Conservation (phyloP, 2,797 vertebrate genomes). For the Coendou prehensilis region DNA sequence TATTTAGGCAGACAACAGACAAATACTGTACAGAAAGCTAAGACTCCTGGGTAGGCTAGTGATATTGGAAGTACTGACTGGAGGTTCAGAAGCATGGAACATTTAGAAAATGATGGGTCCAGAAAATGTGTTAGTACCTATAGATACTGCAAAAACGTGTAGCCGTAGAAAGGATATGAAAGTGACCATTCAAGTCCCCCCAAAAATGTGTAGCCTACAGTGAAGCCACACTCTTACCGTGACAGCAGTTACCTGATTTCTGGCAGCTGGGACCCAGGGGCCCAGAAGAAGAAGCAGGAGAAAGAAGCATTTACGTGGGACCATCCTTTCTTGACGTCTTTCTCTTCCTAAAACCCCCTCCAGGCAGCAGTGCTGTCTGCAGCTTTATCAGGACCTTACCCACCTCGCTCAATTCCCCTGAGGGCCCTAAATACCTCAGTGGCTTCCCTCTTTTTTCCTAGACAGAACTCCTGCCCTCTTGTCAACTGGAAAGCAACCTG, state of each 20-base stretch:
- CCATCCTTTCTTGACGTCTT: background rate
- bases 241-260: background rate
- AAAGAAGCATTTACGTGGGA: background rate
- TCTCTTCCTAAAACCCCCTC: background rate
- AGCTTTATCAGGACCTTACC: background rate
- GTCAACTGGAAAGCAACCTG: background rate
- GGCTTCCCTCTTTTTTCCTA: background rate
- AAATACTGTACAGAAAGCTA: background rate
- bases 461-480: conserved; percentile 6
- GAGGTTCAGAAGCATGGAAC: background rate
- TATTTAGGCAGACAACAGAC: background rate
- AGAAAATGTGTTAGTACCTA: conserved; percentile 1
- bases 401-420: background rate
- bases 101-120: conserved; percentile 5
- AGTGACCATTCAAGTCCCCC: background rate
- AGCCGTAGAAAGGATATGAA: background rate
- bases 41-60: background rate
- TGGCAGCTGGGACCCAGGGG: background rate
- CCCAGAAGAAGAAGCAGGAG: background rate
- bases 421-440: background rate
- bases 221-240: background rate
- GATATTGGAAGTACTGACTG: background rate
- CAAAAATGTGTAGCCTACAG: background rate
- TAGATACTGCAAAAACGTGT: background rate
- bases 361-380: background rate